Conservation (phyloP, 1,140 invertebrate genomes). For the Plodia interpunctella region DNA sequence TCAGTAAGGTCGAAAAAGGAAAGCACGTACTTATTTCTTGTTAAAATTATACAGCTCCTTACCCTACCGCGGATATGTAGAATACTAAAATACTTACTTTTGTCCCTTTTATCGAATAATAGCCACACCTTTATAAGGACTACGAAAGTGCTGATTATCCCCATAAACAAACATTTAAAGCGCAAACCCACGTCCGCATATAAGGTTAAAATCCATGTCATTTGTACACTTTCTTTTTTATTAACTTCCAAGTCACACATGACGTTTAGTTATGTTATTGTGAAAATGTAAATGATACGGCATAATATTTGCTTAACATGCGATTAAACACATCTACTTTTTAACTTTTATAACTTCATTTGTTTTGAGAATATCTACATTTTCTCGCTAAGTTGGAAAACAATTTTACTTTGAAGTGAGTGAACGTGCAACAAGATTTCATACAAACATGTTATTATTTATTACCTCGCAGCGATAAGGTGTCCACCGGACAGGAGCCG, state of each 20-base stretch:
- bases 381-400: no score
- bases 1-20: no score
- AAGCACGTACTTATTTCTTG: background rate
- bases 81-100: background rate
- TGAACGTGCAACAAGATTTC: no score
- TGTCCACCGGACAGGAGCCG: background rate
- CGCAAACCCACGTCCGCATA: constrained; percentile 8
- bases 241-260: background rate
- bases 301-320: no score
- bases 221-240: constrained; percentile 10
- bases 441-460: background rate
- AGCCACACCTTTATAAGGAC: background rate
- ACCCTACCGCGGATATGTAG: background rate
- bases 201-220: constrained; percentile 5
- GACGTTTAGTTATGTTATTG: no score
- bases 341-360: no score
- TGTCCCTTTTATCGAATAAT: background rate
- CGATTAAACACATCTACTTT: no score
- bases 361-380: no score
- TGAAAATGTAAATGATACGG: no score
- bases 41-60: background rate
- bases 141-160: background rate
- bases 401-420: no score
- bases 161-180: constrained; percentile 2
- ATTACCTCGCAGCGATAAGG: background rate